Conservation (phyloP, 2,797 vertebrate species). For the Arvicola amphibius region DNA sequence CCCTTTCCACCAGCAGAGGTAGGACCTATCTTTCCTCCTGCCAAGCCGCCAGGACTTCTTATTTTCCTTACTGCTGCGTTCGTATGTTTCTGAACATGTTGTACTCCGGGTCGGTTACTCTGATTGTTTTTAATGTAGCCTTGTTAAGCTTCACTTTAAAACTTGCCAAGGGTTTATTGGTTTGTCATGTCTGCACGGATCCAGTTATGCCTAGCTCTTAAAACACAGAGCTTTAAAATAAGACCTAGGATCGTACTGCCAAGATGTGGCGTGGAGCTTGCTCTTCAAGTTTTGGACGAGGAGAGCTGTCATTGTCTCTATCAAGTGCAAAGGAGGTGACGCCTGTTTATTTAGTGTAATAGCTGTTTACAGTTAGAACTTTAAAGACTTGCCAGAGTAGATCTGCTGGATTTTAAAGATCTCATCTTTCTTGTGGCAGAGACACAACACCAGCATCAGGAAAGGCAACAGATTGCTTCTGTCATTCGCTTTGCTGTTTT, state of each 20-base stretch:
- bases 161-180: constrained; percentile 30
- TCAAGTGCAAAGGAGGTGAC: constrained; percentile 69
- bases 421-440: constrained; percentile 81
- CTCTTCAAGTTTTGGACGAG: constrained; percentile 52
- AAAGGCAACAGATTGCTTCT: constrained; percentile 88
- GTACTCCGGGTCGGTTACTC: neutral
- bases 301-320: constrained; percentile 65
- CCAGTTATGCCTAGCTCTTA: constrained; percentile 35
- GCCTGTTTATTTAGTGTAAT: constrained; percentile 84
- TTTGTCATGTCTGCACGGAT: constrained; percentile 24
- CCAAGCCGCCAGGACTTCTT: neutral
- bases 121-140: neutral
- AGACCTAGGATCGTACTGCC: neutral
- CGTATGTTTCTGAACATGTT: constrained; percentile 50
- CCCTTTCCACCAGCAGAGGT: neutral
- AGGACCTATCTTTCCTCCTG: neutral
- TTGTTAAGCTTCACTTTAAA: neutral
- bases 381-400: constrained; percentile 84
- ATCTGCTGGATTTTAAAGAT: constrained; percentile 83
- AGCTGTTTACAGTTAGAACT: constrained; percentile 84
- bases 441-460: constrained; percentile 76
- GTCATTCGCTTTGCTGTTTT: constrained; percentile 84
- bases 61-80: neutral
- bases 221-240: constrained; percentile 24
- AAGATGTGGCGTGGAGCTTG: constrained; percentile 13